These are phyloP conservation scores for Unio pictorum DNA, from an alignment of 2,888 invertebrate genomes.

Conservation along the genomic window DNA sequence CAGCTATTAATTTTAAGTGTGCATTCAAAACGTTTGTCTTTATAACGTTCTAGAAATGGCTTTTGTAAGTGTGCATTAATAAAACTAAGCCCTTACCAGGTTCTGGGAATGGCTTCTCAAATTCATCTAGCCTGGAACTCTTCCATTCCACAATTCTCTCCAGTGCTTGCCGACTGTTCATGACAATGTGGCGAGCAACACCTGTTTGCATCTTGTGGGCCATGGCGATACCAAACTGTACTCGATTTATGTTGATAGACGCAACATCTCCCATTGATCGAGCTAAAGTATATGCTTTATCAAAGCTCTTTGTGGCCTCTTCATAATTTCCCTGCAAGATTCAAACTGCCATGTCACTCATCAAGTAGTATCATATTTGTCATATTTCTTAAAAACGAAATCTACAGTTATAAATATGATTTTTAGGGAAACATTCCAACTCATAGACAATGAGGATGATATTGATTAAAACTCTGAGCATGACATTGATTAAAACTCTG, in stretches of 20 bases:
- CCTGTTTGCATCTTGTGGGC: slow-evolving; percentile 65
- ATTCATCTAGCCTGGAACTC: slow-evolving; percentile 56
- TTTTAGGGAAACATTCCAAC: no score
- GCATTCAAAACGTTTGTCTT: no score
- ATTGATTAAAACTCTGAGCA: no score
- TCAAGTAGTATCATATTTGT: no score
- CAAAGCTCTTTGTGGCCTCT: slow-evolving; percentile 69
- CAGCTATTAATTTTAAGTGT: no score
- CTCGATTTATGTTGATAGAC: slow-evolving; percentile 65
- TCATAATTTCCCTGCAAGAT: slow-evolving; percentile 66
- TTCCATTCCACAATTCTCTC: slow-evolving; percentile 67
- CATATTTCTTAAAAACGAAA: no score
- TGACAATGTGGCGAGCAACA: slow-evolving; percentile 52
- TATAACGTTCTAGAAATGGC: no score
- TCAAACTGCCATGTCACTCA: neutral
- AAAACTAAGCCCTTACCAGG: slow-evolving; percentile 35
- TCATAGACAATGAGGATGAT: no score
- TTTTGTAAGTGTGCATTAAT: neutral
- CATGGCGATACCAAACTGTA: slow-evolving; percentile 67
- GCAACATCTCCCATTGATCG: slow-evolving; percentile 61
- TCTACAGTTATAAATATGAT: no score
- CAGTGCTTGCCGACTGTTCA: slow-evolving; percentile 47
- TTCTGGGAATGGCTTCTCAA: slow-evolving; percentile 52
- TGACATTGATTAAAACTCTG: no score
- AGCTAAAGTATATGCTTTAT: slow-evolving; percentile 69